Evolutionary conservation across 2,888 invertebrate genomes (phyloP).

Genomic region (Allolobophora icterica): DNA sequence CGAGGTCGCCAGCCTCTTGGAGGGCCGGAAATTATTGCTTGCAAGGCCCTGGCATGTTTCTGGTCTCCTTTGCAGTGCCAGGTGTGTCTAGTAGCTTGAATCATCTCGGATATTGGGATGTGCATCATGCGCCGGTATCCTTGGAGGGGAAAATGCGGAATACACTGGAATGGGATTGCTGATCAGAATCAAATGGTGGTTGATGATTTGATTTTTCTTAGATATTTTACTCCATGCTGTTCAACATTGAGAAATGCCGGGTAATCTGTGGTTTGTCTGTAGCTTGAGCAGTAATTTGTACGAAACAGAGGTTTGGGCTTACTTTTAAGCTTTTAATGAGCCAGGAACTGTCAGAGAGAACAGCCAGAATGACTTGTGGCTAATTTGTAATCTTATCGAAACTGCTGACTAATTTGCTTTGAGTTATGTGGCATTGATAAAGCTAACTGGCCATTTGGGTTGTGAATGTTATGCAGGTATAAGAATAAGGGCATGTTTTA

Average conservation of each 20-base stretch:
- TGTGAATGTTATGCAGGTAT: neutral
- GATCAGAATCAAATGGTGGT: neutral
- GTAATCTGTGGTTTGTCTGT: neutral
- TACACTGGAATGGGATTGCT: neutral
- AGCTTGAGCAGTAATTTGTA: neutral
- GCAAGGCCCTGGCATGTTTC: too few species aligned
- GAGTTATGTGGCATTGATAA: neutral
- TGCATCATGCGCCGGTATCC: too few species aligned
- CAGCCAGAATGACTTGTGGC: neutral
- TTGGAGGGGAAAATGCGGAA: neutral
- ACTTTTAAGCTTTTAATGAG: neutral
- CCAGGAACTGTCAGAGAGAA: neutral
- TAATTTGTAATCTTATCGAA: constrained; percentile 1
- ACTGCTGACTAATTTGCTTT: neutral
- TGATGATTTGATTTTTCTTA: neutral
- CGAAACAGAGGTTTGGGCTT: neutral
- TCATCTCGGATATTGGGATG: too few species aligned
- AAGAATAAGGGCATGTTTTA: neutral
- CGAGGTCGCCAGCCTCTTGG: too few species aligned
- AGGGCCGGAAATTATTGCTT: too few species aligned
- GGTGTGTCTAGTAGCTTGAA: too few species aligned
- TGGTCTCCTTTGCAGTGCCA: too few species aligned
- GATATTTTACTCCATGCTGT: neutral
- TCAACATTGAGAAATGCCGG: neutral
- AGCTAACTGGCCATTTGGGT: neutral